Evolutionary conservation across 2,888 invertebrate genomes (phyloP).

Genomic region (Dicyrtomina minuta): DNA sequence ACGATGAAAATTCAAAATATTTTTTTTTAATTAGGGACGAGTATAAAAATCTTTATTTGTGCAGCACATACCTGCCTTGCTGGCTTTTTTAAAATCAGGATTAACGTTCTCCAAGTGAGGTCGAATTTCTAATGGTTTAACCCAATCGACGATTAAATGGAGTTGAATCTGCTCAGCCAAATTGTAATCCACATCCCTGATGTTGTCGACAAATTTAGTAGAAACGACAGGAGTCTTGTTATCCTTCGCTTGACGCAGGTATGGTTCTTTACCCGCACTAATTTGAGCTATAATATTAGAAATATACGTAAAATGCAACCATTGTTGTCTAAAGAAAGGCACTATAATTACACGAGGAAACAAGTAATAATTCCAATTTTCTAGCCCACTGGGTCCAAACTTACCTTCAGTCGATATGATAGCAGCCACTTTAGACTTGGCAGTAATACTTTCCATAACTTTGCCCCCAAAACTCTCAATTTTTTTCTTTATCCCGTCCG

Average conservation of each 20-base stretch:
- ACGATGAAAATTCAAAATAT: not conserved
- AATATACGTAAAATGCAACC: not conserved
- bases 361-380: too few species aligned
- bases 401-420: slow-evolving; percentile 67
- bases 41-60: not conserved
- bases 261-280: slow-evolving; percentile 60
- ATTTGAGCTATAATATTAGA: slow-evolving; percentile 58
- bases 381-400: too few species aligned
- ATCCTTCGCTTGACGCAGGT: slow-evolving; percentile 68
- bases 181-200: slow-evolving; percentile 44
- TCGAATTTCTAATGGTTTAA: slow-evolving; percentile 21
- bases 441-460: slow-evolving; percentile 66
- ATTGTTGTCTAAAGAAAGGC: not conserved
- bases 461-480: slow-evolving; percentile 77
- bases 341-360: not conserved
- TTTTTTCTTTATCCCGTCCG: slow-evolving; percentile 67
- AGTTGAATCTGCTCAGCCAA: slow-evolving; percentile 40
- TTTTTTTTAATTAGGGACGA: slow-evolving; percentile 1
- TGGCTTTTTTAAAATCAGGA: not conserved
- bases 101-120: slow-evolving; percentile 12
- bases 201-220: slow-evolving; percentile 68
- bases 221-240: slow-evolving; percentile 78
- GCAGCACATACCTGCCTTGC: slow-evolving; percentile 2
- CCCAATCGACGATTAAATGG: slow-evolving; percentile 44
- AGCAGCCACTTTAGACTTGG: slow-evolving; percentile 65